phyloP scores from a whole-genome alignment of 1,140 invertebrate genomes.

The Epicauta chinensis region DNA sequence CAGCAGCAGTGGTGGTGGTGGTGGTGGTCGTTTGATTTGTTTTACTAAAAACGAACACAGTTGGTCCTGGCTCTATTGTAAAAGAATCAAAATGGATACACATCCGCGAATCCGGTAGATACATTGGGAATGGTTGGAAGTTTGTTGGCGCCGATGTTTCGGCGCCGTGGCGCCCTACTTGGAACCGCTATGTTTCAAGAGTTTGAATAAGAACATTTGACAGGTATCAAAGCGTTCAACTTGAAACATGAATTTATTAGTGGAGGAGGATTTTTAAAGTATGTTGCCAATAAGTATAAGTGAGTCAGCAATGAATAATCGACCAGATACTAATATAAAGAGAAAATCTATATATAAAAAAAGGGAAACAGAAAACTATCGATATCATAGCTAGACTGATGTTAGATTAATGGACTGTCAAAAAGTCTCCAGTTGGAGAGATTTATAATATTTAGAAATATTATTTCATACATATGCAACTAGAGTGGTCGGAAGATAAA shows the following conservation, averaged over 20 bases:
- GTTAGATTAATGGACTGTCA: too few relatives aligned
- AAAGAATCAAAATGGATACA: slow-evolving; percentile 18
- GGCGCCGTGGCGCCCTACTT: slow-evolving; percentile 18
- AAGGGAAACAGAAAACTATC: too few relatives aligned
- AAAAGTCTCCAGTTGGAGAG: too few relatives aligned
- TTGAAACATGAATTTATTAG: background rate
- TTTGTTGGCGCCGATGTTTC: slow-evolving; percentile 19
- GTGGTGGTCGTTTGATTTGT: background rate
- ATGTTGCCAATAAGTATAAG: background rate
- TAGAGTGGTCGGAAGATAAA: too few relatives aligned
- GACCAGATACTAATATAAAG: too few relatives aligned
- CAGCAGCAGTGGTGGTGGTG: too few relatives aligned
- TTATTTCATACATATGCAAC: too few relatives aligned
- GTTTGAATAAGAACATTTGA: slow-evolving; percentile 6
- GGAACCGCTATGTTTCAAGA: slow-evolving; percentile 3
- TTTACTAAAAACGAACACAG: slow-evolving; percentile 1
- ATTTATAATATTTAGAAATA: too few relatives aligned
- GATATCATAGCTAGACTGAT: too few relatives aligned
- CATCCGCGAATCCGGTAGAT: slow-evolving; percentile 11
- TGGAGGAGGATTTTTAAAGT: background rate
- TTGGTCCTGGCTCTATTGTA: slow-evolving; percentile 7
- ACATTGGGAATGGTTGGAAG: slow-evolving; percentile 14
- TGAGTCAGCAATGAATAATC: too few relatives aligned
- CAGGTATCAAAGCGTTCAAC: background rate
- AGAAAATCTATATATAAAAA: too few relatives aligned